Evolutionary conservation across 1,140 invertebrate genomes (phyloP).

Genomic region (Agraylea sexmaculata): DNA sequence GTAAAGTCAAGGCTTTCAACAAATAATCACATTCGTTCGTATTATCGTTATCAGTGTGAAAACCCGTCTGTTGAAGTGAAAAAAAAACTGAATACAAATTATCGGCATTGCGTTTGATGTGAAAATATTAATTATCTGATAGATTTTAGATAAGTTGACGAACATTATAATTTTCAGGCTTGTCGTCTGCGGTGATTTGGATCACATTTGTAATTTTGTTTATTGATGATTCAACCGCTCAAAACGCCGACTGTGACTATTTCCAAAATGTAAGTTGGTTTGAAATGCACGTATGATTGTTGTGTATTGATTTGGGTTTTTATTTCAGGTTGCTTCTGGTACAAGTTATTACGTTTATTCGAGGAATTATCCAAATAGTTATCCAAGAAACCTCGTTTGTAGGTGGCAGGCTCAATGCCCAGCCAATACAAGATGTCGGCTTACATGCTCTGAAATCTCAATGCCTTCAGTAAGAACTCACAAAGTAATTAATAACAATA

Average conservation of each 20-base stretch:
- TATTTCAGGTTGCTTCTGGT: constrained; percentile 26
- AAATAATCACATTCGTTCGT: too few relatives aligned
- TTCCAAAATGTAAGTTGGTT: constrained; percentile 15
- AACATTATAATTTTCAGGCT: too few relatives aligned
- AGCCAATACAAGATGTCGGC: constrained; percentile 28
- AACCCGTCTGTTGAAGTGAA: too few relatives aligned
- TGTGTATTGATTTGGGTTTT: background rate
- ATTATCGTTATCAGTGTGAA: too few relatives aligned
- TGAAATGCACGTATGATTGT: background rate
- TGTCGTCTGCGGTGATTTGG: too few relatives aligned
- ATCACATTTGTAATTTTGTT: too few relatives aligned
- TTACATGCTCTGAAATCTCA: constrained; percentile 33
- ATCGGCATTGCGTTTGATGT: too few relatives aligned
- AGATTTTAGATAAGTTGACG: too few relatives aligned
- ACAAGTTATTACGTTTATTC: constrained; percentile 37
- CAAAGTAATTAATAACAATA: background rate
- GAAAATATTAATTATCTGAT: too few relatives aligned
- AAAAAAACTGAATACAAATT: too few relatives aligned
- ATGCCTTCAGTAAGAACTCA: constrained; percentile 37
- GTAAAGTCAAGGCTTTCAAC: too few relatives aligned
- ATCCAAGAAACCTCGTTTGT: constrained; percentile 31
- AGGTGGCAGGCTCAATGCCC: constrained; percentile 39
- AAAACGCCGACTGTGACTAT: constrained; percentile 23
- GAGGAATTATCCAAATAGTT: constrained; percentile 36
- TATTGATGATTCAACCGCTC: constrained; percentile 2